Evolutionary conservation across 1,140 invertebrate species (phyloP), one percentile per base, ranked within the genome.

Genomic region (Latrodectus geometricus): DNA sequence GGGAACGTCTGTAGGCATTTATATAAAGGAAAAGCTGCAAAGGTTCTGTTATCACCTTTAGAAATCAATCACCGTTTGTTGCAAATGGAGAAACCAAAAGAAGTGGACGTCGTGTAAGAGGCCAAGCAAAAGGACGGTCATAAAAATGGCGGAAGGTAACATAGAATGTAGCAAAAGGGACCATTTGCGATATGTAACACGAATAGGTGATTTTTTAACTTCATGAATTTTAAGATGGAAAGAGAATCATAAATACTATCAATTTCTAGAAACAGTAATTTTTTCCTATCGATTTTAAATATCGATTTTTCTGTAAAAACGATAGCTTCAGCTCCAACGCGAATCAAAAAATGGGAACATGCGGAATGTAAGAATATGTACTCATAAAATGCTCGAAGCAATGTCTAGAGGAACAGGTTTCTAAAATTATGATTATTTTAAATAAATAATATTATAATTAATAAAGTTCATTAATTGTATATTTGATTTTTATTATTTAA

Each of bases 101-200:
- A 75, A 20, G n/a, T 84, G 82, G 82, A 84, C 82, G 82, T 84
- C 20, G 73, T 76, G 20, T 76, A 17, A 84, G 35, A 35, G 35
- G 65, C 61, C 82, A 68, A 82, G 61, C 56, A 50, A 70, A 23
- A 84, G 82, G 82, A 84, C 82, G 82, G 82, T 84, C 65, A 35
- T 35, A 35, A 23, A 50, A 21, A 70, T 74, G 56, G 80, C 80
- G 20, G 15, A 75, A 77, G 56, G 74, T 73, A 82, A 82, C 1
- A 35, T 35, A 35, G 35, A 35, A 73, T 49, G 21, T 65, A 82
- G 80, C 80, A 82, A 65, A 82, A 73, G 23, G 80, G 80, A 82
- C 80, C 80, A 74, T 54, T 54, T 21, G 74, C 74, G 74, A 76
- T 76, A 76, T 76, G 74, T 76, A n/a, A 54, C 50, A 76, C 49